A percentile compares a stretch with the other conserved stretches of the same genome.
phyloP scores from a whole-genome alignment of 2,888 invertebrate genomes.

The Andrena haemorrhoa region DNA sequence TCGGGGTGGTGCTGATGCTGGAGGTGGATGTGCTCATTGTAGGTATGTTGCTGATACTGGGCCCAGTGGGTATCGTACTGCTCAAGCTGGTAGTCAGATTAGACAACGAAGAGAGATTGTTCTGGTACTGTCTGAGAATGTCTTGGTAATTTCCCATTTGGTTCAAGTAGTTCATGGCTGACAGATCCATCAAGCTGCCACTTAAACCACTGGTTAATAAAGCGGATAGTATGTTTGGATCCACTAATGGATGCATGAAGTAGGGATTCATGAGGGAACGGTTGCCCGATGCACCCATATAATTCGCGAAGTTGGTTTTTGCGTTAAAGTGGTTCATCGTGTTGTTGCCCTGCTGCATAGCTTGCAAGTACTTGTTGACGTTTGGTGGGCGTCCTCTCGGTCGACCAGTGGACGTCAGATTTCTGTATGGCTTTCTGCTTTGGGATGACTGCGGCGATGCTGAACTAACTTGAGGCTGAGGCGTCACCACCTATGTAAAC shows the following conservation, averaged over 20 bases:
- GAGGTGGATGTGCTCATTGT: conserved; percentile 70
- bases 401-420: conserved; percentile 82
- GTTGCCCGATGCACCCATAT: conserved; percentile 74
- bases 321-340: conserved; percentile 75
- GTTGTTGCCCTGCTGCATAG: conserved; percentile 70
- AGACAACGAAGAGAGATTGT: conserved; percentile 75
- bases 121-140: conserved; percentile 80
- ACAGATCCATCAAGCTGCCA: conserved; percentile 77
- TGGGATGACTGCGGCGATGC: conserved; percentile 70
- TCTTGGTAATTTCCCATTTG: conserved; percentile 80
- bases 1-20: conserved; percentile 65
- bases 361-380: conserved; percentile 79
- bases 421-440: conserved; percentile 74
- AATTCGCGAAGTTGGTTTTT: conserved; percentile 75
- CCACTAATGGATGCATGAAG: conserved; percentile 79
- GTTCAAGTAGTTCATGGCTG: conserved; percentile 80
- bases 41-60: conserved; percentile 70
- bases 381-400: conserved; percentile 86
- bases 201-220: conserved; percentile 76
- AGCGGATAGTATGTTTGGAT: conserved; percentile 78
- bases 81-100: conserved; percentile 72
- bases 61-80: conserved; percentile 63
- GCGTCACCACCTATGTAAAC: conserved; percentile 46
- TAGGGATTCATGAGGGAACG: conserved; percentile 79
- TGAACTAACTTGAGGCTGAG: conserved; percentile 61